Base-by-base conservation (phyloP, 2,888 invertebrate genomes). In the Drosophila paracracens region DNA sequence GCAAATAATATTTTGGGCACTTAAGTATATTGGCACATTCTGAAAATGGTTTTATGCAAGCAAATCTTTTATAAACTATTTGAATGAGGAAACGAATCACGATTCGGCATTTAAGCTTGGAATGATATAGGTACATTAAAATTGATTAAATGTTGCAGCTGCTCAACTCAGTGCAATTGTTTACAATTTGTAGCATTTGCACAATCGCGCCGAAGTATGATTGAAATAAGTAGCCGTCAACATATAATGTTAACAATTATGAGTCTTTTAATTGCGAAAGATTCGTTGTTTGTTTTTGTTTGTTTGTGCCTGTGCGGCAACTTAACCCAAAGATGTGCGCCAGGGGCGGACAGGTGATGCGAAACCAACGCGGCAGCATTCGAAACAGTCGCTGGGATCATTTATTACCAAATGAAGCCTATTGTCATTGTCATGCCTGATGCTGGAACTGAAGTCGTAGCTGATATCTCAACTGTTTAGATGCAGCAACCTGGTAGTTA, bases 361-460 rank as follows among this genome's bases (percentile, higher is more conserved):
- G 52, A 66, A 57, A 57, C 76, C 79, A 68, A 76, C 66, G 43
- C 66, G 60, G 46, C 61, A 60, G 36, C 59, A 46, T 38, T 59
- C 48, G 27, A 40, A 38, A 48, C 40, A 33, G 46, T 13, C 25
- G n/a, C 27, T 61, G 27, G 21, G 1, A 40, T 43, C 50, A 43
- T 43, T 40, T 52, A 61, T 82, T 86, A 81, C 81, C 83, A 83
- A 82, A 86, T 86, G 81, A 66, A 59, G 83, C 33, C 74, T 59
- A 76, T 76, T 70, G 58, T 58, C 46, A 64, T 62, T 64, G 63
- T 70, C 66, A 70, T 43, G 43, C 40, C 48, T 16, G 21, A 25
- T 16, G 46, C 16, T 48, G 68, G 53, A 60, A 38, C 21, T 29
- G 36, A 27, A 27, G 33, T 10, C 52, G 48, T 38, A 33, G 52